Base-by-base conservation (phyloP, 2,113 vertebrate genomes). In the Eptatretus burgeri region DNA sequence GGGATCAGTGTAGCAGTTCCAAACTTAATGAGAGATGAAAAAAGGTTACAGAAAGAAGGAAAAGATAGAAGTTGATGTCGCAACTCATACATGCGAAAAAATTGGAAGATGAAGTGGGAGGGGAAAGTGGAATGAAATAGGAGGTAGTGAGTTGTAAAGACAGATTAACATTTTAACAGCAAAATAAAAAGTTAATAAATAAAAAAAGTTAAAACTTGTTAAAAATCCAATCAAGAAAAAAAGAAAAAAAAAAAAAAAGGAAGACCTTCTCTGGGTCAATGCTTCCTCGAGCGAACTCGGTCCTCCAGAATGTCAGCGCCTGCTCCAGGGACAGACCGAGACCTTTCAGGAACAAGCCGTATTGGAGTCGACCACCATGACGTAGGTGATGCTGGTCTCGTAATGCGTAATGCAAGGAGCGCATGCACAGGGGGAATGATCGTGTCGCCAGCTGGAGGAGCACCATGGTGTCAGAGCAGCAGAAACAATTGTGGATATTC, bases 231-330 rank as follows among this genome's bases (percentile, higher is more conserved):
- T 65, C 63, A 9, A 63, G 67, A 41, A n/a, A n/a, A 68, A 13
- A 60, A 18, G 27, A 67, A 17, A 67, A 64, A 51, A 18, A 8
- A 62, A 50, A 18, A 64, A 67, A 62, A 66, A 52, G 11, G 69
- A 66, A 74, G 84, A 94, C 91, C 86, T 93, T 93, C 66, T 98
- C 89, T n/a, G 80, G 74, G 62, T 91, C 87, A 68, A 96, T 80
- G 71, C 93, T 95, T 69, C 89, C 89, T 72, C 69, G 77, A 68
- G 79, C 74, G 68, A 96, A 98, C 70, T 98, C 91, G 0, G 76
- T 77, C 72, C 82, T 91, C 91, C 91, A 98, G 67, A 98, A 98
- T 66, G 89, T 84, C 72, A 98, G 69, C 0, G 91, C 85, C 71
- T 96, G 89, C 11, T 98, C 86, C 70, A 98, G 68, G 2, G 91